Percentiles rank a stretch among this genome's conserved stretches.
Evolutionary conservation across 2,113 vertebrate species (phyloP).

Genomic region (Hydrolagus affinis): DNA sequence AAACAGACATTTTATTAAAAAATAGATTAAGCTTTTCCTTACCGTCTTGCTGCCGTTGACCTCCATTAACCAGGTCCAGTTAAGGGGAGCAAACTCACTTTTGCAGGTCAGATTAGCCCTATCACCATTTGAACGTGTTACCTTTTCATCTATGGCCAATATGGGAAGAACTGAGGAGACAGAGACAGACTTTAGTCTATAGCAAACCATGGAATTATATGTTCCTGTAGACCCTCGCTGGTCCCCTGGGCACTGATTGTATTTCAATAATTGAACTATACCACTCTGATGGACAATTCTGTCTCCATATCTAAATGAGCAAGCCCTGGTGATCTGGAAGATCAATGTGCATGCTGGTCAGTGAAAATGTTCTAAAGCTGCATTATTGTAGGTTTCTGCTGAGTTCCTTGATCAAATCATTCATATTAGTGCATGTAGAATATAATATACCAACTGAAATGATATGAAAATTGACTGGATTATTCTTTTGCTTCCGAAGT

Average conservation of each 20-base stretch:
- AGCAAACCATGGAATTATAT: not conserved
- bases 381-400: too few relatives aligned
- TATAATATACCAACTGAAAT: too few relatives aligned
- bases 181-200: not conserved
- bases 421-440: too few relatives aligned
- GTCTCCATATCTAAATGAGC: too few relatives aligned
- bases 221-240: not conserved
- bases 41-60: not conserved
- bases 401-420: too few relatives aligned
- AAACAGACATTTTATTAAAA: too few relatives aligned
- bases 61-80: slow-evolving; percentile 7
- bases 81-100: slow-evolving; percentile 9
- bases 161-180: slow-evolving; percentile 12
- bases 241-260: too few relatives aligned
- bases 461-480: too few relatives aligned
- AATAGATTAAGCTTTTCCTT: not conserved
- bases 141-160: not conserved
- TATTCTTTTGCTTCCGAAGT: too few relatives aligned
- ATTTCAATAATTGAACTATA: not conserved
- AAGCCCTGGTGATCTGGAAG: too few relatives aligned
- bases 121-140: not conserved
- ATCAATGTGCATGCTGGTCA: too few relatives aligned
- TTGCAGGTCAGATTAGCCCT: not conserved
- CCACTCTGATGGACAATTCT: not conserved
- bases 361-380: too few relatives aligned